Base-by-base conservation (phyloP, 1,140 invertebrate genomes). In the Brachionus koreanus region DNA sequence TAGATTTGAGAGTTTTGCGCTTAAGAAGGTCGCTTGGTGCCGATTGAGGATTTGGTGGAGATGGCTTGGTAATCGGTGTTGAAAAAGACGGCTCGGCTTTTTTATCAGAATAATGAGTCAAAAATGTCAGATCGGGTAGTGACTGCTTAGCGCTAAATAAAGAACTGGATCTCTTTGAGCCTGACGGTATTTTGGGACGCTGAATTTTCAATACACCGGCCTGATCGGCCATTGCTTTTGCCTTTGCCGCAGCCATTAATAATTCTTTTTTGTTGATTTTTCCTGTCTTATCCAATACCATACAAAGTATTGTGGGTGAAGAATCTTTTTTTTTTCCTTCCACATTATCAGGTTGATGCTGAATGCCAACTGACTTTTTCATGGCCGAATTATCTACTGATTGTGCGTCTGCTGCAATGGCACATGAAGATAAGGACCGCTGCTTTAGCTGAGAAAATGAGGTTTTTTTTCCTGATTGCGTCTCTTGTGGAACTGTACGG, bases 81-180 rank as follows among this genome's bases (percentile, higher is more conserved):
- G 49, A 42, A 19, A 35, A 7, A 61, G 12, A 7, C 3, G 33
- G 9, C 13, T 74, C 23, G 42, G 69, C 3, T 19, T 74, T 74
- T 61, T 79, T 79, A 23, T 57, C 76, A 5, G 76, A 79, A 37
- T 79, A 79, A 13, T 79, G 35, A n/a, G 35, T 35, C 10, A 79
- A 65, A 61, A 79, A 79, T 5, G 76, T 79, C 76, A 79, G n/a
- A 61, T 79, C 76, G 7, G 76, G 76, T n/a, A 79, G n/a, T 9
- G 76, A 79, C 2, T 65, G 39, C 25, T 79, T 79, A 10, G 49
- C 12, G 33, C 23, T 57, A 9, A 65, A 79, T 9, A 43, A n/a
- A 9, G 39, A 46, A 10, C 42, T 74, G 23, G 69, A 74, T 2
- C 42, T n/a, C 43, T 74, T 46, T n/a, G 37, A 46, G 49, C 49